A percentile compares a stretch with the other conserved stretches of the same genome.
Conservation (phyloP, 2,113 vertebrate species). For the Platysteira castanea region DNA sequence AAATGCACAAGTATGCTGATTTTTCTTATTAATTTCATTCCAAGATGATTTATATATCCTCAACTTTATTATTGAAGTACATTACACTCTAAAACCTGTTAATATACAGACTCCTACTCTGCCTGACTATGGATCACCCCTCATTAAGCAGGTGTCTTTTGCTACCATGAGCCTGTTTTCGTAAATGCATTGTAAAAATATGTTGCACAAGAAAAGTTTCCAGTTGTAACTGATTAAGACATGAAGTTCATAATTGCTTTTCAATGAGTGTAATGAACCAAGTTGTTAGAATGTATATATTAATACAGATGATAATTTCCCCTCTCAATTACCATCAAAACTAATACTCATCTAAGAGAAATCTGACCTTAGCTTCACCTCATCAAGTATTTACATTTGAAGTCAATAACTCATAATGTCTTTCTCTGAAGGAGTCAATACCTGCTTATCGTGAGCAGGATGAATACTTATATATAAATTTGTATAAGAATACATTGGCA, state of each 20-base stretch:
- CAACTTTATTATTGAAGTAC: not conserved
- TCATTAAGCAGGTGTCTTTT: not conserved
- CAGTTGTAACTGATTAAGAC: not conserved
- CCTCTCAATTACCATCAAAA: not conserved
- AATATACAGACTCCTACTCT: not conserved
- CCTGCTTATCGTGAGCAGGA: not conserved
- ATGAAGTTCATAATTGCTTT: not conserved
- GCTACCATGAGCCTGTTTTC: not conserved
- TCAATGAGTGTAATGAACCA: not conserved
- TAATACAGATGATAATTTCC: not conserved
- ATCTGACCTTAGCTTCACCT: not conserved
- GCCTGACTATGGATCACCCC: not conserved
- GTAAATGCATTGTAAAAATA: not conserved
- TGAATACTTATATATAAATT: not conserved
- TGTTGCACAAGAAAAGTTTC: not conserved
- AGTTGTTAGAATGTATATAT: not conserved
- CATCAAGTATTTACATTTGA: not conserved
- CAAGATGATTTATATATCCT: not conserved
- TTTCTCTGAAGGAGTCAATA: not conserved
- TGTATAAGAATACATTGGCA: not conserved
- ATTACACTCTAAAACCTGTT: not conserved
- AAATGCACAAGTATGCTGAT: not conserved
- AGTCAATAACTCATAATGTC: not conserved
- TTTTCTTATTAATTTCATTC: not conserved
- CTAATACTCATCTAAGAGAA: not conserved